Base-by-base conservation (phyloP, 2,113 vertebrate species). In the Chionodraco myersi region DNA sequence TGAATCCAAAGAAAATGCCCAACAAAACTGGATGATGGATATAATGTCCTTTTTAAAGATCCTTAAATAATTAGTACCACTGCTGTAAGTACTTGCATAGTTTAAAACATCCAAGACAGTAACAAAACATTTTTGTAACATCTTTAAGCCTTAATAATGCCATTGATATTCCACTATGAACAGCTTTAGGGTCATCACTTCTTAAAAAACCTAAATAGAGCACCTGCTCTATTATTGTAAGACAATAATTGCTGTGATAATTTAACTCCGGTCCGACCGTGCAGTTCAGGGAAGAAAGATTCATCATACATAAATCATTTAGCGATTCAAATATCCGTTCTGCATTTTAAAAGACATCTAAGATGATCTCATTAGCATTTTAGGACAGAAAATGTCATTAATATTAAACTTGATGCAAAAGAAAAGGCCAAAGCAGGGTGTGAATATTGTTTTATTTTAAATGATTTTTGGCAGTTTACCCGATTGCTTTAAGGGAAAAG, bases 401-500 rank as follows among this genome's bases (percentile, higher is more conserved):
- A 26, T 36, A n/a, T 11, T 15, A 41, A 36, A 63, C 9, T 14
- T 53, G 6, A 59, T 5, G 10, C 16, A 53, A 63, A 6, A 59
- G 1, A 23, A 44, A 57, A 56, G 18, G 44, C 2, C 3, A 9
- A 10, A 18, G 7, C 41, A 23, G n/a, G 44, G 14, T 71, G 81
- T 69, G 67, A 87, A 76, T 78, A 75, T 58, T 66, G 26, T 53
- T 82, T 75, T 68, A 74, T 75, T 47, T 76, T 79, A 53, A 12
- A 70, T 75, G 49, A 48, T 75, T 73, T 84, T 83, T 85, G 80
- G 79, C 56, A 74, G 11, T 76, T 76, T 66, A 15, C 76, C 26
- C 64, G 72, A 78, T 66, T 82, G 68, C 21, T 21, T 21, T 6
- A 63, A 59, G 30, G 70, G 54, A 73, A 9, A 34, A 79, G 34